These are phyloP conservation scores for Malurus splendens DNA, from an alignment of 2,797 vertebrate species.

Conservation along the genomic window DNA sequence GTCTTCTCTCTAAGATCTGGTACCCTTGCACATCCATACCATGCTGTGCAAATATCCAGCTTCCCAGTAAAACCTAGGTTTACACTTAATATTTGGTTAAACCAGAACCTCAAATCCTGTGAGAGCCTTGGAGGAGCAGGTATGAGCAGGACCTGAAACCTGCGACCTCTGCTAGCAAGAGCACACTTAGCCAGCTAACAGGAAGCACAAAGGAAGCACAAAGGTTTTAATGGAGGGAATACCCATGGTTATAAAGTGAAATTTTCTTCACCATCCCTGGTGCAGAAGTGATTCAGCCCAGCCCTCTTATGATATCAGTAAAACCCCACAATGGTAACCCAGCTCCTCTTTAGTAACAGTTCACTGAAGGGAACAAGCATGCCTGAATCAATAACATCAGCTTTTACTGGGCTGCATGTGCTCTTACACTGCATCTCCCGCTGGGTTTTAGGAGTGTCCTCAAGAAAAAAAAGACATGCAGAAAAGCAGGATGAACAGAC, in stretches of 20 bases:
- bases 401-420: background rate
- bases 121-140: background rate
- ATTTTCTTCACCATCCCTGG: background rate
- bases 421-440: background rate
- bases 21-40: background rate
- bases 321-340: background rate
- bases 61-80: background rate
- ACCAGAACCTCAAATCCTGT: background rate
- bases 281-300: background rate
- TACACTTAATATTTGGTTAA: background rate
- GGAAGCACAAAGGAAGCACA: background rate
- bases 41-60: background rate
- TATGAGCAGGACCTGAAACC: rapidly evolving
- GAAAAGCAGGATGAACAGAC: background rate
- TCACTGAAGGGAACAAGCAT: background rate
- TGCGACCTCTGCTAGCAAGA: background rate
- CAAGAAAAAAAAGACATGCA: background rate
- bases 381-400: background rate
- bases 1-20: background rate
- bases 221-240: background rate
- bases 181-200: background rate
- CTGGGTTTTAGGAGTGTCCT: background rate
- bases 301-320: background rate
- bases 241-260: background rate
- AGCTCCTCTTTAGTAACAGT: background rate